Conservation (phyloP, 2,113 vertebrate species). For the Tonatia bakeri region DNA sequence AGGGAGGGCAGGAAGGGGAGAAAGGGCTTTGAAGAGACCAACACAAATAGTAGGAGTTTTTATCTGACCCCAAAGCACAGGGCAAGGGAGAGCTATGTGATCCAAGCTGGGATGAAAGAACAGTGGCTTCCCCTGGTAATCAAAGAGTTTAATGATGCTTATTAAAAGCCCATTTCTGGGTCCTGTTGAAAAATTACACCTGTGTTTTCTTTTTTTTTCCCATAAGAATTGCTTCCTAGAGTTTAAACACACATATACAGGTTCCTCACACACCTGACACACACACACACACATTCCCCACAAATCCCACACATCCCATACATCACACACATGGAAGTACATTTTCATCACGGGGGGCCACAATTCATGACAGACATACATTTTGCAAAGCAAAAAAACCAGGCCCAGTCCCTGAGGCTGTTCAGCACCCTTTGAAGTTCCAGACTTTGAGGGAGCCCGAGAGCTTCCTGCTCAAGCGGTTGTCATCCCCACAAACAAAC, state of each 20-base stretch:
- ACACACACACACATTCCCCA: not conserved
- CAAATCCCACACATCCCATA: not conserved
- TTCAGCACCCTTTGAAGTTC: constrained; percentile 41
- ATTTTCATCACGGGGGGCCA: not conserved
- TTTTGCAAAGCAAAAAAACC: not conserved
- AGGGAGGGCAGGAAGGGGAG: not conserved
- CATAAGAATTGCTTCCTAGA: constrained; percentile 50
- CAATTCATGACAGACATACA: not conserved
- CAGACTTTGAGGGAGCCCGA: constrained; percentile 14
- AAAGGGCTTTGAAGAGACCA: constrained; percentile 71
- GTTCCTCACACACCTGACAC: not conserved
- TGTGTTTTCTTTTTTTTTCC: not conserved
- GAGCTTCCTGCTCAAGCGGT: not conserved
- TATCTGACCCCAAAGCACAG: constrained; percentile 68
- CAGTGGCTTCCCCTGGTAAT: constrained; percentile 66
- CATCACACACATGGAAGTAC: too few species aligned
- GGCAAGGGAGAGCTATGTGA: constrained; percentile 67
- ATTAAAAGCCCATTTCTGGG: constrained; percentile 78
- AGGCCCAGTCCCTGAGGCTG: not conserved
- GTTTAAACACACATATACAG: not conserved
- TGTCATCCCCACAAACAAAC: constrained; percentile 49
- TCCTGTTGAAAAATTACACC: constrained; percentile 69
- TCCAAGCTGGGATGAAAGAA: constrained; percentile 74
- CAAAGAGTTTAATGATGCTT: constrained; percentile 77
- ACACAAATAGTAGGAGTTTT: constrained; percentile 70